phyloP scores from a whole-genome alignment of 2,888 invertebrate species.

The Chrysodeixis includens region DNA sequence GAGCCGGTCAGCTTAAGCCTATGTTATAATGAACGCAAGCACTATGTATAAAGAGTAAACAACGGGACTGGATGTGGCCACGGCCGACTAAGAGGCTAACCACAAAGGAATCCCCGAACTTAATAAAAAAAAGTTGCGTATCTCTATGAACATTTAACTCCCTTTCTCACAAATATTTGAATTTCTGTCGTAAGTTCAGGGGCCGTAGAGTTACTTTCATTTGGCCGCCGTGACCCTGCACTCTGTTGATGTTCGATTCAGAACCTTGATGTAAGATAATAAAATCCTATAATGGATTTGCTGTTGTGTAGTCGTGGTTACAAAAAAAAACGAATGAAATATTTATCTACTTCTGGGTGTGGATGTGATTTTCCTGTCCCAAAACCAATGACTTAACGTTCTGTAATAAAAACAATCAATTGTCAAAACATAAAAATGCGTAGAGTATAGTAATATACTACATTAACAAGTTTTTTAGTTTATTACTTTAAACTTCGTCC shows the following conservation, averaged over 20 bases:
- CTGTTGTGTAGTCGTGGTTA: slow-evolving; percentile 76
- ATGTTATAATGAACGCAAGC: slow-evolving; percentile 58
- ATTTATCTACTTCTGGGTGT: slow-evolving; percentile 67
- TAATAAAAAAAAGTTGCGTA: slow-evolving; percentile 74
- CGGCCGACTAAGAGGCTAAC: slow-evolving; percentile 68
- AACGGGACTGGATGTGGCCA: slow-evolving; percentile 62
- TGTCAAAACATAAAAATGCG: neutral
- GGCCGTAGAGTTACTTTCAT: slow-evolving; percentile 71
- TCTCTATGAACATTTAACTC: slow-evolving; percentile 78
- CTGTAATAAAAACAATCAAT: neutral
- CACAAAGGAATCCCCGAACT: slow-evolving; percentile 80
- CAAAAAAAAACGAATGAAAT: slow-evolving; percentile 73
- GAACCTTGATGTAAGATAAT: slow-evolving; percentile 84
- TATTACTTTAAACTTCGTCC: neutral
- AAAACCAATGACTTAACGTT: slow-evolving; percentile 33
- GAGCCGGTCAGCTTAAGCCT: slow-evolving; percentile 39
- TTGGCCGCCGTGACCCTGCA: slow-evolving; percentile 52
- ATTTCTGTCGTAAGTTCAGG: slow-evolving; percentile 70
- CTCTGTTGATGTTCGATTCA: slow-evolving; percentile 75
- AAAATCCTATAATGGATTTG: slow-evolving; percentile 85
- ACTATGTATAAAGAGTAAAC: slow-evolving; percentile 63
- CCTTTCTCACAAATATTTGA: slow-evolving; percentile 60
- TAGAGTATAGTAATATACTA: neutral
- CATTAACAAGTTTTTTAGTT: neutral
- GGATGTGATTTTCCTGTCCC: slow-evolving; percentile 61